Base-by-base conservation (phyloP, 1,140 invertebrate genomes). In the Lucilia cuprina region DNA sequence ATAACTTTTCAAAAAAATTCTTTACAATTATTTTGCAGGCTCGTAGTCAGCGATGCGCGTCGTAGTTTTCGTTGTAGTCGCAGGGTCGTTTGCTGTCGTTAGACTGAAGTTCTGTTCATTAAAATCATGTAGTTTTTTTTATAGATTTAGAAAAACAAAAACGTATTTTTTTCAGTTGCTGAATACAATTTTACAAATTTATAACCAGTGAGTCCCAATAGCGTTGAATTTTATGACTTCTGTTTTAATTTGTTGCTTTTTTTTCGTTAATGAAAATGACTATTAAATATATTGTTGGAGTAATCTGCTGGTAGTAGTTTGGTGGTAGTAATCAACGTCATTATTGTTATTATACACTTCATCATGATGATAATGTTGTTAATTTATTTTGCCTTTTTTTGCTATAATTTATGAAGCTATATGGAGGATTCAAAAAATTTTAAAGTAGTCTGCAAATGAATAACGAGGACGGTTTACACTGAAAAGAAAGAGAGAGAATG, bases 81-180 rank as follows among this genome's bases (percentile, higher is more conserved):
- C 77, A 80, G 77, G 77, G 41, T 80, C 77, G 77, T 80, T 80
- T 80, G 77, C 47, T 50, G 77, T 80, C 77, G 77, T 80, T 80
- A 49, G 77, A 80, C 77, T 80, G 47, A 80, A 80, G 77, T 80
- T 80, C 77, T 80, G 17, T 80, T 19, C 47, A 80, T 80, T 80
- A 50, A 80, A 49, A 25, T 34, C 41, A 80, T 49, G 35, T 21
- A 21, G 47, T 80, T 80, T 80, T 80, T 80, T 80, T 41, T 78
- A 78, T 78, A 30, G 25, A 78, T 41, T 8, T 35, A 78, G 41
- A 21, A 21, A 14, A 9, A 35, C 74, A 35, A 5, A 55, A 13
- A n/a, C n/a, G n/a, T 55, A 7, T n/a, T 55, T 14, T 55, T 13
- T 12, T 55, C 4, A 17, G n/a, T 70, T 70, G n/a, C 19, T 70